These are phyloP conservation scores for Clepsis dumicolana DNA, from an alignment of 2,888 invertebrate genomes.

Conservation along the genomic window DNA sequence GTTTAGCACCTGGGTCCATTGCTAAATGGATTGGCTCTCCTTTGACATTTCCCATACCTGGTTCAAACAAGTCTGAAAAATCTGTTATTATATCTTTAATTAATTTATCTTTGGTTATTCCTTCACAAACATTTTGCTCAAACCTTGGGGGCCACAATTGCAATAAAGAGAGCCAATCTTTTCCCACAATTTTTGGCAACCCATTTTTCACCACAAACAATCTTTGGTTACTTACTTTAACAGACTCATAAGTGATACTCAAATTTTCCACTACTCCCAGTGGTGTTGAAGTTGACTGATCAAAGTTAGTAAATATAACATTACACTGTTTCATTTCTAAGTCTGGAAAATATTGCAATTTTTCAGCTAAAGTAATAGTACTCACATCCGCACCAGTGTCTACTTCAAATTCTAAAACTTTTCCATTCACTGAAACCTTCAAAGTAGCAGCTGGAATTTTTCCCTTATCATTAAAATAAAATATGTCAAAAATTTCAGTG, in stretches of 20 bases:
- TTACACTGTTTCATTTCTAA: slow-evolving; percentile 8
- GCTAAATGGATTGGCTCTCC: slow-evolving; percentile 29
- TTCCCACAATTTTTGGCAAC: slow-evolving; percentile 19
- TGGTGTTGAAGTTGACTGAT: slow-evolving; percentile 22
- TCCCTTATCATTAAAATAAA: slow-evolving; percentile 8
- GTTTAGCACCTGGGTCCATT: slow-evolving; percentile 4
- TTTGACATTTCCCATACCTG: slow-evolving; percentile 22
- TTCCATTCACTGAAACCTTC: slow-evolving; percentile 7
- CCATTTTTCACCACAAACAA: slow-evolving; percentile 23
- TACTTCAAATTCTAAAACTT: slow-evolving; percentile 14
- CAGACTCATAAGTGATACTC: not conserved
- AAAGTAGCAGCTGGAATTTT: slow-evolving; percentile 23
- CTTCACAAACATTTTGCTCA: not conserved
- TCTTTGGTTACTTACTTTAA: slow-evolving; percentile 2
- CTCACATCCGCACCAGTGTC: slow-evolving; percentile 34
- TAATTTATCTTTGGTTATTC: slow-evolving; percentile 9
- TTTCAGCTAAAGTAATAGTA: slow-evolving; percentile 13
- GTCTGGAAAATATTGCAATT: slow-evolving; percentile 29
- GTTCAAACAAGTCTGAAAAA: not conserved
- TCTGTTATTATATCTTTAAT: not conserved
- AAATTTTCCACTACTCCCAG: slow-evolving; percentile 23
- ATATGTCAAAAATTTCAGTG: slow-evolving; percentile 17
- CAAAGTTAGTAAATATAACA: slow-evolving; percentile 26
- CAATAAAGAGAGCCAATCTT: slow-evolving; percentile 20
- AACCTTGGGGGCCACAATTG: slow-evolving; percentile 18